A percentile compares a stretch with the other conserved stretches of the same genome.
Conservation (phyloP, 2,797 vertebrate species). For the Molothrus aeneus region DNA sequence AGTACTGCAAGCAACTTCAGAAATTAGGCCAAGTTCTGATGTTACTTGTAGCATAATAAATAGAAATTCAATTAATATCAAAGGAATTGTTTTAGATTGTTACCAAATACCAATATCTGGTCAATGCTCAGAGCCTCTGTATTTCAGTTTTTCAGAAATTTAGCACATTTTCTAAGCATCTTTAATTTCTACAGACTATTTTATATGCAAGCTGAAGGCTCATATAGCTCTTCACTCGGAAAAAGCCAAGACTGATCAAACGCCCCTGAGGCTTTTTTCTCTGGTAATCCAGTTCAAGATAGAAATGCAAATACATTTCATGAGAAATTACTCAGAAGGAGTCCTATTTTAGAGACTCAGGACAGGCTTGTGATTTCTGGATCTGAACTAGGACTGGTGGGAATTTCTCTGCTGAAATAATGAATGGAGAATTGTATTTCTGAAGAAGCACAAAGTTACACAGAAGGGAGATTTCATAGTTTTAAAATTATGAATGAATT, state of each 20-base stretch:
- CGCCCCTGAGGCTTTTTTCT: neutral
- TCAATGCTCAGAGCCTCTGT: neutral
- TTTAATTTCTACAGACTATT: neutral
- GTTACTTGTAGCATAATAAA: neutral
- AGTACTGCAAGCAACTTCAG: slow-evolving; percentile 1
- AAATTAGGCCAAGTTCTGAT: neutral
- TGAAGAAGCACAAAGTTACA: neutral
- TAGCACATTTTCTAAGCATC: neutral
- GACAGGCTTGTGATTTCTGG: neutral
- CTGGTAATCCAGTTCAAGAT: neutral
- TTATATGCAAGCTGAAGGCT: neutral
- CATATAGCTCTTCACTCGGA: neutral
- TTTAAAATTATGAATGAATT: neutral
- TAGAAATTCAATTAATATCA: neutral
- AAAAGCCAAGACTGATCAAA: neutral
- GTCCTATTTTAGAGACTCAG: neutral
- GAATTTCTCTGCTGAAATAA: neutral
- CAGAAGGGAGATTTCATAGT: neutral
- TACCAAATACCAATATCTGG: neutral
- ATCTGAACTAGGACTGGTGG: neutral
- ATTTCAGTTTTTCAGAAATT: neutral
- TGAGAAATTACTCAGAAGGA: neutral
- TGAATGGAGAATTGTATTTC: neutral
- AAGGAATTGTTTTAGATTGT: neutral
- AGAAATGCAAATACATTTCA: slow-evolving; percentile 25